Base-by-base conservation (phyloP, 2,797 vertebrate genomes). In the Emydoidea blandingii region DNA sequence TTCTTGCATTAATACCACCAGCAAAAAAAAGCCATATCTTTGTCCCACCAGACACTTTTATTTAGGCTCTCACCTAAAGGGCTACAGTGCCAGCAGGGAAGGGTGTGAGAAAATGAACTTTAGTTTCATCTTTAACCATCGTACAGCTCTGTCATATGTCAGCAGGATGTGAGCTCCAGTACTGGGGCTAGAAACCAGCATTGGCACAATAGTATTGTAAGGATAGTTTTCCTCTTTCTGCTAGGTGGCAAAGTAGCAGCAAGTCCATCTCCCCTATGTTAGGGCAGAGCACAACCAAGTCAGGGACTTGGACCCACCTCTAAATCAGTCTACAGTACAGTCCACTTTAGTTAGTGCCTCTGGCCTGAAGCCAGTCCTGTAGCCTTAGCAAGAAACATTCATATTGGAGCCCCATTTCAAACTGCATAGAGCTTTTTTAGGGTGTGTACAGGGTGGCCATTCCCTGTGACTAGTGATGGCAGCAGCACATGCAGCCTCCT, bases 31-130 rank as follows among this genome's bases (percentile, higher is more conserved):
- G 57, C 81, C 47, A 90, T 74, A 3, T 72, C 62, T 78, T 92
- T 95, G 92, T 97, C 97, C 96, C 94, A 87, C 68, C 57, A 93
- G 91, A 97, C 92, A 96, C 94, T 79, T 98, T 97, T 97, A 97
- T 97, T 97, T 83, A 95, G 86, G 87, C 89, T 92, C 82, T 94
- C 85, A 94, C 91, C 85, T 95, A 95, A 89, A 82, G 62, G 89
- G 44, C 89, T 96, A 97, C 94, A 96, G 87, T 96, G 91, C 87
- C 87, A 90, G 93, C 65, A 91, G 86, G 90, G 85, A 88, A 29
- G 90, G 53, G 41, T 74, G 89, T 25, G 81, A 96, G 47, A 88
- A 94, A 86, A 62, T 83, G 68, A 88, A 93, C 92, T 72, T 94
- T 83, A 84, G 81, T 94, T 96, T 92, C 6, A 4, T 94, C 93